Base-by-base conservation (phyloP, 1,140 invertebrate genomes). In the Popillia japonica region DNA sequence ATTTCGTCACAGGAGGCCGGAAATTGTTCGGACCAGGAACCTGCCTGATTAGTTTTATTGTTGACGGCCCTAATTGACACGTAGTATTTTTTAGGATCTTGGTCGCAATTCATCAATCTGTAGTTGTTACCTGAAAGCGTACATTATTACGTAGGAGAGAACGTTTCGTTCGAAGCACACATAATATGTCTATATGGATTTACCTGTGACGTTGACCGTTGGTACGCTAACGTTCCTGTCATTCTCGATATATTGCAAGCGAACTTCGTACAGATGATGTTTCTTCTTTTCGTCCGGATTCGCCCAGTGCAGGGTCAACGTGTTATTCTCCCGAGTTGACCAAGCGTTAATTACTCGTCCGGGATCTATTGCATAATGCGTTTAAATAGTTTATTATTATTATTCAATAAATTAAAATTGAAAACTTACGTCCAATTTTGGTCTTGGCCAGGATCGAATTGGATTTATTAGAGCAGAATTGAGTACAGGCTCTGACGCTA, bases 11-110 rank as follows among this genome's bases (percentile, higher is more conserved):
- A 64, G 23, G 61, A 64, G 9, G 61, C 61, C 17, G 17, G 9
- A 11, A 64, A 22, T 44, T 79, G 84, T 78, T 86, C 83, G 84
- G 88, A 89, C 89, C 89, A 90, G 44, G 86, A 84, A 10, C 88
- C 88, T 40, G 83, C 75, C 81, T 87, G 87, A 40, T 17, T 48
- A 42, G 23, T 79, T 59, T 78, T 74, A 27, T 75, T 76, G 82
- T 84, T 85, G 6, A 86, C 79, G 59, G 82, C 85, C 48, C 83
- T 80, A 10, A 86, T 80, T 44, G 78, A 81, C 8, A 83, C 61
- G 61, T 64, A 64, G 6, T 64, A 64, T 9, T 9, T 64, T 6
- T 64, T 22, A 8, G 17, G 10, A 27, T 64, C 23, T 6, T 64
- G 17, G 6, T 64, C 23, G 17, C 61, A 64, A 17, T 64, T 27